Evolutionary conservation across 2,113 vertebrate genomes (phyloP), one percentile per base, ranked within the genome.

Genomic region (Pterophyllum scalare): DNA sequence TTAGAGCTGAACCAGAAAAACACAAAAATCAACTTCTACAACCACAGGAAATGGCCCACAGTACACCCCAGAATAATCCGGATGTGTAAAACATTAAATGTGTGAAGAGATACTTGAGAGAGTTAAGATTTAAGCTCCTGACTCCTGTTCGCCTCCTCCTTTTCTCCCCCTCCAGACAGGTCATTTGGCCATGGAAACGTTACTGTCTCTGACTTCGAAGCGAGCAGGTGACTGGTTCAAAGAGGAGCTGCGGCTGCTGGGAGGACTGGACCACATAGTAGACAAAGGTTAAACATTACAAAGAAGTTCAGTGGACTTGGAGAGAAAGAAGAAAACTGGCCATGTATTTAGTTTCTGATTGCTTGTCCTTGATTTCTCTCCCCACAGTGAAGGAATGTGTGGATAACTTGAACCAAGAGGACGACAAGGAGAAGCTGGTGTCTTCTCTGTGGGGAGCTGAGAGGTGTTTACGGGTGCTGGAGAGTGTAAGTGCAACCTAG

Each of bases 181-280:
- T 82, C 98, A 99, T 91, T 93, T 99, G 91, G 98, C 98, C 90
- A 99, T 99, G 98, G 98, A 99, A 90, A 99, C 98, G 0, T 87
- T 99, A 20, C 87, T 99, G 59, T 99, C 98, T 2, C 96, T 99
- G 83, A 99, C 98, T 31, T 99, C 98, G 0, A 99, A 98, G 83
- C 95, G 98, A 94, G 98, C 98, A 8, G 98, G 98, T 46, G 98
- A 99, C 93, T 99, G 98, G 98, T 99, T 99, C 94, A 99, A 99
- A 94, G 98, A 99, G 95, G 98, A 99, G 24, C 96, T 99, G 11
- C 94, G 98, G 60, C 97, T 99, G 54, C 95, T 99, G 57, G 98
- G 98, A 91, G 98, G 98, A 88, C 96, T 99, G 74, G 98, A 99
- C 95, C 98, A 99, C 94, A 98, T 99, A 87, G 97, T 99, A 80